Evolutionary conservation across 2,113 vertebrate species (phyloP).

Genomic region (Thamnophis sirtalis): DNA sequence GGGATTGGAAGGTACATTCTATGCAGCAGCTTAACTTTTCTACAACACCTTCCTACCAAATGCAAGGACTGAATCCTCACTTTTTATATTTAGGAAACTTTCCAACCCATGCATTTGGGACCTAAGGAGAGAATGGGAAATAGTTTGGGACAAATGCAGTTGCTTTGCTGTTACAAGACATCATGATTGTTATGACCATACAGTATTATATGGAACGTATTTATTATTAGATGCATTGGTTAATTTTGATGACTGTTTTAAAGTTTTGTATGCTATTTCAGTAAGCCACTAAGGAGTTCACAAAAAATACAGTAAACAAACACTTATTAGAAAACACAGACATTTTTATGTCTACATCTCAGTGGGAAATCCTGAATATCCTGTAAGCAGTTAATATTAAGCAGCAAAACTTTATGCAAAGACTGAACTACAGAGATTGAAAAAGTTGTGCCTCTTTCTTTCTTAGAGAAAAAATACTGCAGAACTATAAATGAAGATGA

Average conservation of each 20-base stretch:
- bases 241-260: background rate
- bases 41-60: background rate
- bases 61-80: background rate
- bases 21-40: background rate
- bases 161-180: background rate
- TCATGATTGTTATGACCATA: background rate
- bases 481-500: conserved; percentile 24
- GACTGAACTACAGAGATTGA: conserved; percentile 42
- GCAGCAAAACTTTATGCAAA: conserved; percentile 30
- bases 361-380: conserved; percentile 28
- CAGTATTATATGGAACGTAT: background rate
- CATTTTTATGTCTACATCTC: background rate
- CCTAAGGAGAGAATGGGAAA: background rate
- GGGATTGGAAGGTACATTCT: background rate
- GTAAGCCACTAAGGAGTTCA: background rate
- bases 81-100: background rate
- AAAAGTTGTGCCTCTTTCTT: conserved; percentile 41
- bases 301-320: background rate
- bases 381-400: conserved; percentile 33
- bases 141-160: background rate
- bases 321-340: conserved; percentile 18
- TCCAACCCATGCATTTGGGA: background rate
- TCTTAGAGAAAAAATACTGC: conserved; percentile 4
- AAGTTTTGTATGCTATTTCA: background rate
- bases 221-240: background rate